Conservation (phyloP, 2,888 invertebrate genomes). For the Tenthredo notha region DNA sequence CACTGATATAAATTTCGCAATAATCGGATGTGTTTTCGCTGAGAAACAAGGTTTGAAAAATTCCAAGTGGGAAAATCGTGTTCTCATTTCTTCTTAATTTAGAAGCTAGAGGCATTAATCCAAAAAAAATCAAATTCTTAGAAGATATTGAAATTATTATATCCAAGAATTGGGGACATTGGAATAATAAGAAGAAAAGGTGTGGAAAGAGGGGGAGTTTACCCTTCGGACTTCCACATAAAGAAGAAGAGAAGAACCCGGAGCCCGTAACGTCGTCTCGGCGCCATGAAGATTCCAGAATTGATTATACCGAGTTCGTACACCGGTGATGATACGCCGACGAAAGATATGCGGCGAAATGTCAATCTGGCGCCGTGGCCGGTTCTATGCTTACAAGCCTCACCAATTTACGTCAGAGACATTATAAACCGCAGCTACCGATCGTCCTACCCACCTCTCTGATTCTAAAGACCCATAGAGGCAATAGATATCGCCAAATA, state of each 20-base stretch:
- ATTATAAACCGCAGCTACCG: constrained; percentile 15
- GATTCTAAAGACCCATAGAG: not conserved
- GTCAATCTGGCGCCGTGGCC: constrained; percentile 32
- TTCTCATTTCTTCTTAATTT: no score
- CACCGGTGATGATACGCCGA: constrained; percentile 11
- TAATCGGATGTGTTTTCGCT: no score
- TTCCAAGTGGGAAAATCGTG: no score
- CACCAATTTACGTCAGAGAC: constrained; percentile 23
- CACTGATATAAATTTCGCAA: no score
- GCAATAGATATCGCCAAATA: constrained; percentile 26
- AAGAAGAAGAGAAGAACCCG: not conserved
- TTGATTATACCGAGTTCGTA: constrained; percentile 29
- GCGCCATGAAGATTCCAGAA: constrained; percentile 38
- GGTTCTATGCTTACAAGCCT: not conserved
- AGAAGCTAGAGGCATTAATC: no score
- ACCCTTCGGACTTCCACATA: not conserved
- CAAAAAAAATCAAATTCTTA: no score
- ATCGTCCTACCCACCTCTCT: not conserved
- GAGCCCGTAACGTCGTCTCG: constrained; percentile 26
- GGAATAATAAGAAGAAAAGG: not conserved
- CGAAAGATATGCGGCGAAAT: constrained; percentile 28
- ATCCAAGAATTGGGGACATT: not conserved
- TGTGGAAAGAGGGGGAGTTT: not conserved
- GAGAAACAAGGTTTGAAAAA: no score
- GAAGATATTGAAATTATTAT: not conserved